Evolutionary conservation across 2,113 vertebrate genomes (phyloP).

Genomic region (Toxotes jaculatrix): DNA sequence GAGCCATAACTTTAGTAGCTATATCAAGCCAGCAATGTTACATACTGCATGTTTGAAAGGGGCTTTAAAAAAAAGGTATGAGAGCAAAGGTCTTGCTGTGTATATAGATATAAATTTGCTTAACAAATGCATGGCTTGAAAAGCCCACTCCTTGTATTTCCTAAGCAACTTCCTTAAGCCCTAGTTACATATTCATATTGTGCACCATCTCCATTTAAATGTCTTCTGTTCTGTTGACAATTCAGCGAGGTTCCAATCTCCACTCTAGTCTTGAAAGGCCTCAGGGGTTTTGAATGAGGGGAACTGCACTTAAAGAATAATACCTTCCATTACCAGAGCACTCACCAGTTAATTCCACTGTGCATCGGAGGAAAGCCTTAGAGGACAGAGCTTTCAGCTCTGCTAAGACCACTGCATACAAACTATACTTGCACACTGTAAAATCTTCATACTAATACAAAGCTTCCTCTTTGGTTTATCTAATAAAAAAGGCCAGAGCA

Average conservation of each 20-base stretch:
- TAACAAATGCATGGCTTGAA: constrained; percentile 47
- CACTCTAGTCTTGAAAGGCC: constrained; percentile 65
- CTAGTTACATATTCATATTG: constrained; percentile 49
- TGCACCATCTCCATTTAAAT: constrained; percentile 69
- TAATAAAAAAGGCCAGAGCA: constrained; percentile 19
- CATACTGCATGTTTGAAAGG: constrained; percentile 1
- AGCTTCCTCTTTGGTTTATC: neutral
- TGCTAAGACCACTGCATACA: constrained; percentile 15
- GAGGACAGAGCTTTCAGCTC: constrained; percentile 53
- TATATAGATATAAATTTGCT: constrained; percentile 29
- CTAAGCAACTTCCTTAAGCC: constrained; percentile 44
- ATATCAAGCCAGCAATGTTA: neutral
- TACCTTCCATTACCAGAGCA: constrained; percentile 78
- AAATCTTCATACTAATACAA: constrained; percentile 4
- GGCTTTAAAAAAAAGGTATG: constrained; percentile 12
- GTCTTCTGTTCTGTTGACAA: constrained; percentile 69
- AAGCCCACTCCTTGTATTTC: neutral
- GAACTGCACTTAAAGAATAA: constrained; percentile 80
- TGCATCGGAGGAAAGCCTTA: constrained; percentile 52
- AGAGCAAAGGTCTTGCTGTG: constrained; percentile 29
- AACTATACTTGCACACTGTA: constrained; percentile 4
- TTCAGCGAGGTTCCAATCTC: constrained; percentile 56
- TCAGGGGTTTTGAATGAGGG: constrained; percentile 57
- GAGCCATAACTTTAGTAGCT: neutral
- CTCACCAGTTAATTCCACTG: constrained; percentile 71